A percentile compares a stretch with the other conserved stretches of the same genome.
phyloP scores from a whole-genome alignment of 2,113 vertebrate species.

The Otolemur garnettii region DNA sequence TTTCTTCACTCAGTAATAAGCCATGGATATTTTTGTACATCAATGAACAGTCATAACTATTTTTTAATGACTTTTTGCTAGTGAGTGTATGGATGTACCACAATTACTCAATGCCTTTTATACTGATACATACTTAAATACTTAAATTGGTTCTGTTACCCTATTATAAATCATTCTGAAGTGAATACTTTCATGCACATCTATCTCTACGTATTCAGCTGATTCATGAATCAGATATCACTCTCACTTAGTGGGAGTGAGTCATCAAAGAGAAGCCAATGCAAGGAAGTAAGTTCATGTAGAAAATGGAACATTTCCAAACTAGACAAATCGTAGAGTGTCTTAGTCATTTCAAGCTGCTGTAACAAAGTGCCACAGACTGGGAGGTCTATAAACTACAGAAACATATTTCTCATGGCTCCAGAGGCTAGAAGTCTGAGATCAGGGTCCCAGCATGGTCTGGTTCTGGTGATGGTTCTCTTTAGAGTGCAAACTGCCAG shows the following conservation, averaged over 20 bases:
- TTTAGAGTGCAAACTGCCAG: not conserved
- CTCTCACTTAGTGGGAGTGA: not conserved
- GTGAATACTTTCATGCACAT: not conserved
- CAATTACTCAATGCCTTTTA: not conserved
- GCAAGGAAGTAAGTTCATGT: not conserved
- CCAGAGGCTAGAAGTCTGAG: not conserved
- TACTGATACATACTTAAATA: not conserved
- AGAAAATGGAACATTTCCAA: conserved; percentile 2
- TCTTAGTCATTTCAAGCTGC: not conserved
- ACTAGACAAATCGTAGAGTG: not conserved
- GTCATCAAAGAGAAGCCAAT: not conserved
- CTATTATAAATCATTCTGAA: conserved; percentile 35
- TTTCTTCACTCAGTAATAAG: not conserved
- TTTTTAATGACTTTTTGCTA: not conserved
- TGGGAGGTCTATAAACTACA: not conserved
- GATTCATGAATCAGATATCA: not conserved
- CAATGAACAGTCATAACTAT: not conserved
- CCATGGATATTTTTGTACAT: not conserved
- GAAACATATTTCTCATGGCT: not conserved
- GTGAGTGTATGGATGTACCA: not conserved
- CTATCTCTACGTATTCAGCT: not conserved
- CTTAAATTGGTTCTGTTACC: not conserved
- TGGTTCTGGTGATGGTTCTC: not conserved
- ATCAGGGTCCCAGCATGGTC: not conserved
- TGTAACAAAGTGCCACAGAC: not conserved